Base-by-base conservation (phyloP, 2,797 vertebrate species). In the Epinephelus coioides region DNA sequence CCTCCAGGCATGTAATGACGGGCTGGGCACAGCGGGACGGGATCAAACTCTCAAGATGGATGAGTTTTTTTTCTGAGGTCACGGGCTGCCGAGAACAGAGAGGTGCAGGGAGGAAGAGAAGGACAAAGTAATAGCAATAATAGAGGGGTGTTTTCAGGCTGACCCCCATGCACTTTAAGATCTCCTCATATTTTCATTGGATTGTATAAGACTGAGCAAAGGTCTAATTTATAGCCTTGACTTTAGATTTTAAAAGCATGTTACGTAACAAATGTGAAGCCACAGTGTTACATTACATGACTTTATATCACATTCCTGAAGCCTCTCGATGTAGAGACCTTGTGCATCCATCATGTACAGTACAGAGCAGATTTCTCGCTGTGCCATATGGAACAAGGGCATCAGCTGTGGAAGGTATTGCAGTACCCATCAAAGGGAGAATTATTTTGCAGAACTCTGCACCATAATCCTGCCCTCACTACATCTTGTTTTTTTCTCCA, bases 31-130 rank as follows among this genome's bases (percentile, higher is more conserved):
- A 66, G 54, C 1, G 44, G 82, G 74, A 82, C 76, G 54, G 68
- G 69, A 85, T 89, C 87, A 90, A 83, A 84, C 81, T 73, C 78
- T 81, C 13, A 38, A 79, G 81, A 87, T 88, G 63, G 83, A 84
- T 78, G 79, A 62, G 57, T 63, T 69, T 70, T 69, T 69, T 69
- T 63, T 70, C 21, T 17, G 2, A 70, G 80, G 76, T 73, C 81
- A 77, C n/a, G n/a, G 47, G 77, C 55, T 71, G 47, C 15, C 15
- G 60, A 71, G 67, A 73, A 73, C 6, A 44, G 13, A 56, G 62
- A 69, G 63, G 13, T 25, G 43, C 0, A 11, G 46, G 17, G 23
- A 51, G 15, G 53, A 60, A 23, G 54, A 46, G 14, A 43, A 73
- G 81, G 71, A 81, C 59, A 69, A 49, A 70, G n/a, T 8, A 18